Base-by-base conservation (phyloP, 2,113 vertebrate genomes). In the Equus przewalskii region DNA sequence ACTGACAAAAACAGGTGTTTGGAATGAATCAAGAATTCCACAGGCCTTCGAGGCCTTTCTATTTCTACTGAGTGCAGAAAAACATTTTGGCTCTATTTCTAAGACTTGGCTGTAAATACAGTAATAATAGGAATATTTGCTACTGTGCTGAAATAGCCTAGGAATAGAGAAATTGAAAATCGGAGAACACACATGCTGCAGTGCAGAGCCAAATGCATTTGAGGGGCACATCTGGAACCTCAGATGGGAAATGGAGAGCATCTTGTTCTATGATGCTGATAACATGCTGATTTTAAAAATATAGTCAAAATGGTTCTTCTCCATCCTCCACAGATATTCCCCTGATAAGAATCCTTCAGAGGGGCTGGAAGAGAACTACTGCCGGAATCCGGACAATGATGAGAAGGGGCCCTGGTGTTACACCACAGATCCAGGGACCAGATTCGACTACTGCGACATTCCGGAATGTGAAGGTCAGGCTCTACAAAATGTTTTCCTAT, bases 301-400 rank as follows among this genome's bases (percentile, higher is more conserved):
- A 8, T 0, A 6, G 19, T n/a, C 41, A 22, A 1, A 7, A 18
- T 15, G 12, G 16, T 46, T 73, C 9, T 70, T 94, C 49, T 21
- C 58, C 4, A 0, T 7, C 30, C 67, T 26, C 18, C 21, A 24
- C 97, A 99, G 99, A 0, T 98, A 41, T 44, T 96, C 98, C 6
- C 99, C 99, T 64, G 94, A 76, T 2, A 97, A 30, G 2, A 0
- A 88, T 73, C 99, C 99, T 12, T 33, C 0, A 0, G 97, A 89
- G 4, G 99, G 98, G 1, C 78, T 99, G 41, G 99, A 99, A 1
- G 97, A 96, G 76, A 99, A 99, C 98, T 99, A 99, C 98, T 99
- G 99, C 83, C 99, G 99, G 97, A 99, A 99, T 94, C 99, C 99
- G 0, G 99, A 99, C 98, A 98, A 76, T 0, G 99, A 99, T 70